phyloP scores from a whole-genome alignment of 2,888 invertebrate genomes.

The Callosobruchus maculatus region DNA sequence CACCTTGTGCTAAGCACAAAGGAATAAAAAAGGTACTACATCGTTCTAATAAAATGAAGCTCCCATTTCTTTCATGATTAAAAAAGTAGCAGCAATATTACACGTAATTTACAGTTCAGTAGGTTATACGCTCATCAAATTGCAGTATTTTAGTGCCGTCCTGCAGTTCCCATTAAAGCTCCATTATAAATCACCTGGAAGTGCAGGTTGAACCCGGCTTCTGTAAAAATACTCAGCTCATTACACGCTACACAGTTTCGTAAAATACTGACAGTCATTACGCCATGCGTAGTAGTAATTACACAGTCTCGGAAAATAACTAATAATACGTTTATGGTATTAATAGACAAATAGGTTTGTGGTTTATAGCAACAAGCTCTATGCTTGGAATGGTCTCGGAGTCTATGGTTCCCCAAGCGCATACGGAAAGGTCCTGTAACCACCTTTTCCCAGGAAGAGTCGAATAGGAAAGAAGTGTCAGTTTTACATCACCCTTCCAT shows the following conservation, averaged over 20 bases:
- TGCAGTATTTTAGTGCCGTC: neutral
- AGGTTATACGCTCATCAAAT: neutral
- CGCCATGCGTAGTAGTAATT: neutral
- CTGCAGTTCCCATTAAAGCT: neutral
- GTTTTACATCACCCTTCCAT: no score
- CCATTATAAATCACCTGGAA: neutral
- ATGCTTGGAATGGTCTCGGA: no score
- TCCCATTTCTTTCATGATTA: neutral
- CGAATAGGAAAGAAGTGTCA: no score
- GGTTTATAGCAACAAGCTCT: no score
- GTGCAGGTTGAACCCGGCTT: neutral
- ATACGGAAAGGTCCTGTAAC: no score
- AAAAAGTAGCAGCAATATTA: neutral
- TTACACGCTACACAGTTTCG: neutral
- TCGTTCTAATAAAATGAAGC: no score
- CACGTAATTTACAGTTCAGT: neutral
- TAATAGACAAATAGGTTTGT: no score
- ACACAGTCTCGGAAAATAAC: neutral
- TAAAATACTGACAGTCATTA: neutral
- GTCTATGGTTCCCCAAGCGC: no score
- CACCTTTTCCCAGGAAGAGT: no score
- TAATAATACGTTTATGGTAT: neutral
- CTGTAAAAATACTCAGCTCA: neutral
- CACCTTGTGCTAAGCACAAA: no score
- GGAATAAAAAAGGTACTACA: no score